These are phyloP conservation scores for Epinotia demarniana DNA, from an alignment of 2,888 invertebrate species.

Conservation along the genomic window DNA sequence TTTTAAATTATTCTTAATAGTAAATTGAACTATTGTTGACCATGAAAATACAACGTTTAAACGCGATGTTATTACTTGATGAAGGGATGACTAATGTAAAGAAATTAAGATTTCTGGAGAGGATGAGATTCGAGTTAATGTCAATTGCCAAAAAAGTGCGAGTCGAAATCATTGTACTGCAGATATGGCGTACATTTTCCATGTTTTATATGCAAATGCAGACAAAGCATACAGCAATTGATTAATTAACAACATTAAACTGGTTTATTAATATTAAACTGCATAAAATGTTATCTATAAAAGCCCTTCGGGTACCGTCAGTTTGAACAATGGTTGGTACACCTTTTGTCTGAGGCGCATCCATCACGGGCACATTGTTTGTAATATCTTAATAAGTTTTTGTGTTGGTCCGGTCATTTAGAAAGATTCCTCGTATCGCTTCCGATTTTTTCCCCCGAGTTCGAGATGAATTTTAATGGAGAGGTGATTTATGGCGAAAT, in stretches of 20 bases:
- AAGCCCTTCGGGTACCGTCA: constrained; percentile 63
- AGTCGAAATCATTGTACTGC: constrained; percentile 15
- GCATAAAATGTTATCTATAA: constrained; percentile 68
- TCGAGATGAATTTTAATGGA: constrained; percentile 68
- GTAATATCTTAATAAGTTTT: constrained; percentile 83
- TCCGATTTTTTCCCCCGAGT: constrained; percentile 57
- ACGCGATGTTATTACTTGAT: not conserved
- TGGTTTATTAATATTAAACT: constrained; percentile 74
- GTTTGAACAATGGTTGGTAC: constrained; percentile 68
- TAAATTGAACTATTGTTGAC: constrained; percentile 37
- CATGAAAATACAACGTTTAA: constrained; percentile 19
- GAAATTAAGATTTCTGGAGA: constrained; percentile 3
- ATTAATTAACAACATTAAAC: constrained; percentile 79
- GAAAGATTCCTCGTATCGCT: constrained; percentile 75
- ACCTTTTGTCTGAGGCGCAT: constrained; percentile 78
- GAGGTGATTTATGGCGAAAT: constrained; percentile 57
- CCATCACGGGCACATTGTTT: constrained; percentile 79
- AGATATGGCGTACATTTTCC: constrained; percentile 34
- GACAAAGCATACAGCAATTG: constrained; percentile 65
- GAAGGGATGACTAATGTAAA: not conserved
- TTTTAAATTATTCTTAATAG: constrained; percentile 24
- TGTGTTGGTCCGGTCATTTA: constrained; percentile 79
- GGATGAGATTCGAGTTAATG: constrained; percentile 1
- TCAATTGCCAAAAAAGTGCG: constrained; percentile 18
- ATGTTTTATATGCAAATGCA: constrained; percentile 55